Evolutionary conservation across 2,888 invertebrate genomes (phyloP).

Genomic region (Metellina segmentata): DNA sequence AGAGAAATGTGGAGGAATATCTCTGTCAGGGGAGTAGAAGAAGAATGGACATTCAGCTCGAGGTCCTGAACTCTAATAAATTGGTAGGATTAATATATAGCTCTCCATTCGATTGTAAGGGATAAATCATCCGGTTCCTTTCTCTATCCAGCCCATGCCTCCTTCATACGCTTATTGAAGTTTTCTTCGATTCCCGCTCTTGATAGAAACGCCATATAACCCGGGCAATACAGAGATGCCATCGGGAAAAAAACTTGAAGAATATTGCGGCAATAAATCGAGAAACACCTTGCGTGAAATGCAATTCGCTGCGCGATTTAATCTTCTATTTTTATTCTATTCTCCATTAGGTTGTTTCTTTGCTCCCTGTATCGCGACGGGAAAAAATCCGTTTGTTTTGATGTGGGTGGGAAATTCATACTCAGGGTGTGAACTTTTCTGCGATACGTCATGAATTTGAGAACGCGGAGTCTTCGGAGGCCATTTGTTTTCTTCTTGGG

Average conservation of each 20-base stretch:
- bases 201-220: conserved; percentile 35
- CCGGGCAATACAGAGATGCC: conserved; percentile 36
- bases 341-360: conserved; percentile 62
- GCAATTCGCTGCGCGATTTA: conserved; percentile 62
- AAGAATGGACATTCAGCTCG: conserved; percentile 60
- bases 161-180: conserved; percentile 49
- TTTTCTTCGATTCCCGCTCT: conserved; percentile 40
- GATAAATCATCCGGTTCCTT: conserved; percentile 66
- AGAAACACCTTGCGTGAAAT: conserved; percentile 70
- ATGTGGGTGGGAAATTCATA: conserved; percentile 26
- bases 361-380: background rate
- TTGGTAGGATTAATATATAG: conserved; percentile 75
- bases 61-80: conserved; percentile 70
- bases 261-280: conserved; percentile 69
- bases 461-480: background rate
- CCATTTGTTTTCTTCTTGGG: background rate
- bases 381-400: conserved; percentile 51
- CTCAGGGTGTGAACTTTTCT: conserved; percentile 15
- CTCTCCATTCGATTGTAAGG: conserved; percentile 71
- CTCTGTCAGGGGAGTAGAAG: conserved; percentile 52
- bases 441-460: background rate
- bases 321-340: conserved; percentile 65
- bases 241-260: conserved; percentile 24
- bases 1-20: conserved; percentile 50
- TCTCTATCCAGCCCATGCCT: conserved; percentile 29